Conservation (phyloP, 2,797 vertebrate genomes). For the Sebastes hubbsi region DNA sequence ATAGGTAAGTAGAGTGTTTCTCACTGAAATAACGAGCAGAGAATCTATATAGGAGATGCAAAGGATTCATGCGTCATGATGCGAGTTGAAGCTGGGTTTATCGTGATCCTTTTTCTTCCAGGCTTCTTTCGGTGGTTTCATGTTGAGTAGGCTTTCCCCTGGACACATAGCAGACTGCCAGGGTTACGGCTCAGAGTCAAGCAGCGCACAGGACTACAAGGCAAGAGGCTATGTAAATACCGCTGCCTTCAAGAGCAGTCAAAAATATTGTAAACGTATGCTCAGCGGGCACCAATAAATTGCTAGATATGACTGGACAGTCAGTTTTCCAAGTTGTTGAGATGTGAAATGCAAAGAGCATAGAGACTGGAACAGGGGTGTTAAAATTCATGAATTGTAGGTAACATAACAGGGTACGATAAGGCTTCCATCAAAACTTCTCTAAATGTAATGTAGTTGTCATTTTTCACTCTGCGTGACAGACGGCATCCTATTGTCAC, state of each 20-base stretch:
- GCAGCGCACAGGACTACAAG: not conserved
- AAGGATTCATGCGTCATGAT: not conserved
- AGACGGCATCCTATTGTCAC: not conserved
- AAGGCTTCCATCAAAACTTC: not conserved
- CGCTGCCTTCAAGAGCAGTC: not conserved
- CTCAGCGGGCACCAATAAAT: not conserved
- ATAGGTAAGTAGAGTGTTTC: not conserved
- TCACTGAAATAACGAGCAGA: not conserved
- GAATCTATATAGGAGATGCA: not conserved
- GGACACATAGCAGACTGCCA: not conserved
- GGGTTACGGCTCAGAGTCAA: not conserved
- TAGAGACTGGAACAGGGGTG: not conserved
- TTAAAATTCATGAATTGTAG: not conserved
- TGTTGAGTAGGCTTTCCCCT: not conserved
- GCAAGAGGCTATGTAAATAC: not conserved
- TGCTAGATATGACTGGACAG: slow-evolving; percentile 13
- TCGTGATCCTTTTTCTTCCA: not conserved
- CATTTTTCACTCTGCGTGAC: not conserved
- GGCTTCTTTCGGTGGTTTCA: not conserved
- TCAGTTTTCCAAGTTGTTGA: slow-evolving; percentile 6
- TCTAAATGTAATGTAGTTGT: not conserved
- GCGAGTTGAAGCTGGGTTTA: not conserved
- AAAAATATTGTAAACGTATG: not conserved
- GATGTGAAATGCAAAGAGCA: slow-evolving; percentile 12
- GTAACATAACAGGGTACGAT: not conserved